Conservation (phyloP, 1,140 invertebrate genomes). For the Ceratosolen fusciceps region DNA sequence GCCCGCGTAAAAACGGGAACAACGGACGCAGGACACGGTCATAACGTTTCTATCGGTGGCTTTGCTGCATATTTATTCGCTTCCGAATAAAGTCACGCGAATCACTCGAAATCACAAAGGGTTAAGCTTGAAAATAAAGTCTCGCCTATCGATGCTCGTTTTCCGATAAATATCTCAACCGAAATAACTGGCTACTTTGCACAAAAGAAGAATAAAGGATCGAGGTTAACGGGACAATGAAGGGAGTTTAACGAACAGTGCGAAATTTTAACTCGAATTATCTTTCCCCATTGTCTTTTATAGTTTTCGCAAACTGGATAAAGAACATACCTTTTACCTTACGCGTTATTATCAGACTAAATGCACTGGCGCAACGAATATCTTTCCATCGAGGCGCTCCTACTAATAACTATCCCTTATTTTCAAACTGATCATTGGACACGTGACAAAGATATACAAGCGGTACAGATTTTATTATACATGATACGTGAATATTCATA, state of each 20-base stretch:
- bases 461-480: too few species aligned
- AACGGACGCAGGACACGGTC: background rate
- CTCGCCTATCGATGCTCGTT: too few species aligned
- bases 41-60: background rate
- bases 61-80: too few species aligned
- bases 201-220: background rate
- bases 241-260: background rate
- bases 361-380: too few species aligned
- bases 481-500: too few species aligned
- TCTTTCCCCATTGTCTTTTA: background rate
- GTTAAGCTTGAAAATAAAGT: too few species aligned
- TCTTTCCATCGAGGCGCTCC: too few species aligned
- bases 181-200: background rate
- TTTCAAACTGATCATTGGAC: too few species aligned
- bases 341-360: background rate
- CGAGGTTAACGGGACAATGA: background rate
- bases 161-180: background rate
- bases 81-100: constrained; percentile 20
- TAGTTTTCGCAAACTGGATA: background rate
- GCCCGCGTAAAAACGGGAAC: background rate
- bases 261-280: background rate
- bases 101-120: constrained; percentile 18
- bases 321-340: background rate
- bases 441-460: too few species aligned
- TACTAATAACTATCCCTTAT: too few species aligned